Conservation (phyloP, 2,113 vertebrate species). For the Rhinolophus ferrumequinum region DNA sequence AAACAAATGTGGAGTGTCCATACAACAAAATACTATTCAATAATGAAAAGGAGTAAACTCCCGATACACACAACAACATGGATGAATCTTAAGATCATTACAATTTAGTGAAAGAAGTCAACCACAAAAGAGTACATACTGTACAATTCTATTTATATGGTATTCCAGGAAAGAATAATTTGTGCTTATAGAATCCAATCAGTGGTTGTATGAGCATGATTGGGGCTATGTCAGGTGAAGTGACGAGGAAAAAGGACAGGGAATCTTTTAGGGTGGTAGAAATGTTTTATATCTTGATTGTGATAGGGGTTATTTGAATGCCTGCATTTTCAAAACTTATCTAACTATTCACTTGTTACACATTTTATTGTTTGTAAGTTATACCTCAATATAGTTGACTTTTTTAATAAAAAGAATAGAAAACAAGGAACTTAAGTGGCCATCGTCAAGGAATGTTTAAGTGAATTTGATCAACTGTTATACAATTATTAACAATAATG, state of each 20-base stretch:
- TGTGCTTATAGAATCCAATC: not conserved
- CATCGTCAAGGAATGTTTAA: not conserved
- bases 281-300: not conserved
- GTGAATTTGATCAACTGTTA: not conserved
- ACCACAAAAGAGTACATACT: not conserved
- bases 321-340: not conserved
- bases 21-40: not conserved
- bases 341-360: not conserved
- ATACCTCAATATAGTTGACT: not conserved
- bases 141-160: not conserved
- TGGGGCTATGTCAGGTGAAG: not conserved
- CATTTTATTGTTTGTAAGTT: not conserved
- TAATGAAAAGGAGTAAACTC: not conserved
- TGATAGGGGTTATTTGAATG: not conserved
- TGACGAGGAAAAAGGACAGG: not conserved
- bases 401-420: not conserved
- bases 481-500: not conserved
- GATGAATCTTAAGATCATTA: not conserved
- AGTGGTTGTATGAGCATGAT: not conserved
- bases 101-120: not conserved
- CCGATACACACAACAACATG: not conserved
- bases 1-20: not conserved
- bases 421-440: not conserved
- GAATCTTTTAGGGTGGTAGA: not conserved
- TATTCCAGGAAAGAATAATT: not conserved